Evolutionary conservation across 2,888 invertebrate species (phyloP), one percentile per base, ranked within the genome.

Genomic region (Drosophila melanosoma): DNA sequence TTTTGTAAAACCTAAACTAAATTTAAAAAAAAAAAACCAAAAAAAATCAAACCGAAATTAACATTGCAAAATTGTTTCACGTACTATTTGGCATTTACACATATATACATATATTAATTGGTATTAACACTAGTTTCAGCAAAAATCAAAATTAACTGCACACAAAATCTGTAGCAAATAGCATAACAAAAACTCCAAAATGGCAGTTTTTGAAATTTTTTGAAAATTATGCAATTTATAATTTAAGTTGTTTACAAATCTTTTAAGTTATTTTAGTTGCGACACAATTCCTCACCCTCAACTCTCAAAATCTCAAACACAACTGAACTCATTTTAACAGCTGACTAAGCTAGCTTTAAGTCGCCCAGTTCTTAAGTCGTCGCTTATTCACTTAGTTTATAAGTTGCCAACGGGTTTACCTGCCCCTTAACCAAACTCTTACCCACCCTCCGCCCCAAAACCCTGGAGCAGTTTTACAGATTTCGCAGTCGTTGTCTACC

Each of bases 91-190:
- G 61, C 68, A 75, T 78, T 67, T 49, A 42, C 49, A 40, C 49
- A 29, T 56, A 23, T 45, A 45, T 20, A 45, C 45, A 45, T 45
- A 45, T 61, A 68, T 74, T 48, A 32, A 77, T 77, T 79, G 74
- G 70, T 66, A 79, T 78, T 75, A 57, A 58, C 53, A 15, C 48
- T 80, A 68, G 61, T 65, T 66, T 36, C 70, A 62, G 71, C 71
- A 80, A 79, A 40, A 56, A 75, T 61, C 71, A 52, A 87, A 86
- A 77, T 74, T 85, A 85, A 74, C 72, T 87, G 86, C 86, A 87
- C 86, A 81, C 73, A 75, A 84, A 63, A 67, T 58, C 65, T 67
- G 81, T 86, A 89, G 87, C 71, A 65, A 62, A 74, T 40, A 40
- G 35, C 69, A 62, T n/a, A 33, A 35, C 61, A 53, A 26, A 49